Evolutionary conservation across 2,888 invertebrate genomes (phyloP).

Genomic region (Apamea crenata): DNA sequence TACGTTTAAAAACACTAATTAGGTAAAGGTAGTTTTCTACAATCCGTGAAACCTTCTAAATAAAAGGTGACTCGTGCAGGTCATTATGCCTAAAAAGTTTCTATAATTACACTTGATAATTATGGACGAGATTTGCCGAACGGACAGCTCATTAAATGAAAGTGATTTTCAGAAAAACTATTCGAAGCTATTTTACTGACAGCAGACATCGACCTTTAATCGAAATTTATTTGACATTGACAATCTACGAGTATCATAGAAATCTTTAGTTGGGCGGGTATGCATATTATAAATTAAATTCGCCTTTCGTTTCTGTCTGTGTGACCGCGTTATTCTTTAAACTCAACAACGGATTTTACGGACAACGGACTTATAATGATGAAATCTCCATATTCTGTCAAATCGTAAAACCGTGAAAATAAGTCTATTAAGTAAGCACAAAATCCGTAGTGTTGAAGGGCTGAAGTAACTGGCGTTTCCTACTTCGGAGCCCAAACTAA

Average conservation of each 20-base stretch:
- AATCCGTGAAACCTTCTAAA: neutral
- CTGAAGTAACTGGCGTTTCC: no score
- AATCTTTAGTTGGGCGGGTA: neutral
- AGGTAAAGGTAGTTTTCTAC: neutral
- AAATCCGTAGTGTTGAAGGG: no score
- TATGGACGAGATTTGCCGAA: constrained; percentile 3
- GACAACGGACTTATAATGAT: no score
- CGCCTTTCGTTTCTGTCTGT: neutral
- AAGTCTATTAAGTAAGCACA: no score
- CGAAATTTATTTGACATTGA: neutral
- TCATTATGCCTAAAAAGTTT: constrained; percentile 11
- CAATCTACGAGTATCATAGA: neutral
- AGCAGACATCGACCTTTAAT: constrained; percentile 3
- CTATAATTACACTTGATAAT: constrained; percentile 29
- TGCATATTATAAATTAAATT: neutral
- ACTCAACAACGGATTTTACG: neutral
- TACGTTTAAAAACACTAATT: neutral
- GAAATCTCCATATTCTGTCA: neutral
- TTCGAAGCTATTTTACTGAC: constrained; percentile 8
- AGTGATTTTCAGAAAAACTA: constrained; percentile 29
- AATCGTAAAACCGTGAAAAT: neutral
- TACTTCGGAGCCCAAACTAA: no score
- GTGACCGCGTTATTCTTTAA: neutral
- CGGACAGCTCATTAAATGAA: constrained; percentile 33
- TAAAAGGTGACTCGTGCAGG: constrained; percentile 23